Evolutionary conservation across 2,113 vertebrate species (phyloP).

Genomic region (Plectropomus leopardus): DNA sequence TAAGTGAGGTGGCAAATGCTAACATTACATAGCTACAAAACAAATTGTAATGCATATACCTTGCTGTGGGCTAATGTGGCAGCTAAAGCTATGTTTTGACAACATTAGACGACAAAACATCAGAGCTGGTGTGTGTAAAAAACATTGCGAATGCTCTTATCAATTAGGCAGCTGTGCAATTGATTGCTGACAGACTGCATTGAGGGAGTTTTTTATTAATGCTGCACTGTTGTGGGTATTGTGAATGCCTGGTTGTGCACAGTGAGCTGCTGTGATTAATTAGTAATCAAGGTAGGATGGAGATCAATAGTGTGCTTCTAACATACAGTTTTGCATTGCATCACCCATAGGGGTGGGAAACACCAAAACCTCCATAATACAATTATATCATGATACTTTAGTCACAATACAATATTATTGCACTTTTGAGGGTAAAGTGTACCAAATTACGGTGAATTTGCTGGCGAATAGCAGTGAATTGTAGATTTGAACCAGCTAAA

Average conservation of each 20-base stretch:
- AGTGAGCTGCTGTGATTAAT: slow-evolving; percentile 70
- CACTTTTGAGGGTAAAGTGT: no score
- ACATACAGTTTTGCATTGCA: not conserved
- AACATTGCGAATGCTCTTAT: slow-evolving; percentile 28
- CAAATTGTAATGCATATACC: slow-evolving; percentile 72
- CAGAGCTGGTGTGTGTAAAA: slow-evolving; percentile 10
- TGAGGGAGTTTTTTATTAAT: slow-evolving; percentile 47
- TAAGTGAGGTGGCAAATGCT: slow-evolving; percentile 62
- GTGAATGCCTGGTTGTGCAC: slow-evolving; percentile 35
- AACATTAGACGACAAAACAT: not conserved
- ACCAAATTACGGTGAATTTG: no score
- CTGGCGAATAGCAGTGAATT: no score
- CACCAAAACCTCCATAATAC: no score
- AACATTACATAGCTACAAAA: slow-evolving; percentile 54
- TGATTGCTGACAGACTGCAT: slow-evolving; percentile 61
- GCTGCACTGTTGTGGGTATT: slow-evolving; percentile 47
- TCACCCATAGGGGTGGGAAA: no score
- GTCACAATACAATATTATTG: no score
- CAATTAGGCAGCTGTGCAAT: slow-evolving; percentile 39
- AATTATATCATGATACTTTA: no score
- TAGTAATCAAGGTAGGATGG: slow-evolving; percentile 49
- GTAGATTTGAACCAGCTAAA: no score
- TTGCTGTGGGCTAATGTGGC: slow-evolving; percentile 56
- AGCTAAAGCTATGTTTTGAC: slow-evolving; percentile 11
- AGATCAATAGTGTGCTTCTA: slow-evolving; percentile 16